Base-by-base conservation (phyloP, 2,888 invertebrate species). In the Mythimna loreyi region DNA sequence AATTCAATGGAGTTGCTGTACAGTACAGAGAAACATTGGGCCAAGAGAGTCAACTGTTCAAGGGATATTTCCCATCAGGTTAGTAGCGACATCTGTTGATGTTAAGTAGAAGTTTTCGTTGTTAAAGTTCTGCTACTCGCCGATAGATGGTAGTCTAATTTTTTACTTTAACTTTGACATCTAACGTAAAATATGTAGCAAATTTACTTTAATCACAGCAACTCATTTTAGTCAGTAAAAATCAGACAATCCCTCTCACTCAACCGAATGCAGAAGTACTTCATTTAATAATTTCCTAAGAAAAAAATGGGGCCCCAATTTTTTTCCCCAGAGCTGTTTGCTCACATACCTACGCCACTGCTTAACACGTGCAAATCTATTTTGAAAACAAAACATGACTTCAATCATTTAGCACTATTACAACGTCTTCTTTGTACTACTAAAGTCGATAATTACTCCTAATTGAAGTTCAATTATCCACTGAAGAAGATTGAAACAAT, bases 11-110 rank as follows among this genome's bases (percentile, higher is more conserved):
- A 0, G 97, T 96, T 0, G 98, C 99, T 0, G 97, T 98, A 0
- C 98, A 99, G 90, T 97, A 99, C 90, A 96, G 99, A 61, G 99
- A 99, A 94, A 97, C 97, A 6, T 97, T 99, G 95, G 98, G 98
- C 43, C 97, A 98, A 83, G 99, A 99, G 92, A 98, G 98, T 13
- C 96, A 97, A 74, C 92, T 97, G 78, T 99, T 99, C 93, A 92
- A 97, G 7, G 97, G 97, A 21, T 97, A 98, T 89, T 99, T 98
- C 92, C 96, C 96, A 76, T 93, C 96, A 82, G 96, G 97, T 97
- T 84, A 57, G 52, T 75, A 43, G 40, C 7, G 59, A 66, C 81
- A 57, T 81, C 47, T 67, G 19, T 64, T 49, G 19, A 21, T 28
- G 1, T n/a, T 28, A 36, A 13, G 0, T 4, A 0, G 11, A 23